Evolutionary conservation across 2,888 invertebrate species (phyloP).

Genomic region (Campoplex nolae): DNA sequence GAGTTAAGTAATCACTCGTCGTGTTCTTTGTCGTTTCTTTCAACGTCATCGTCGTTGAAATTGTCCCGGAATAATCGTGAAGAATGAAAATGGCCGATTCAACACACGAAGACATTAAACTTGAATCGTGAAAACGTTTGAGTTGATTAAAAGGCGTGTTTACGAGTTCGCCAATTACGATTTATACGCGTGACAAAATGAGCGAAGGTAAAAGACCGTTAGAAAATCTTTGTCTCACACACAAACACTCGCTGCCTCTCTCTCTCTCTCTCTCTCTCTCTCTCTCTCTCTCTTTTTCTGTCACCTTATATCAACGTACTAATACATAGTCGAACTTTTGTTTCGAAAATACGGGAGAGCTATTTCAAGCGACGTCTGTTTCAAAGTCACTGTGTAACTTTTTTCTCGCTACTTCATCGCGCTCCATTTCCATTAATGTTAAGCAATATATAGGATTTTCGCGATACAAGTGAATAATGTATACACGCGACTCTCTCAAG

Average conservation of each 20-base stretch:
- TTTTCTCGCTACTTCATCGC: not conserved
- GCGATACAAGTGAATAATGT: conserved; percentile 20
- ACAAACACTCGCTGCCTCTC: not conserved
- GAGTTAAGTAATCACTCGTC: conserved; percentile 34
- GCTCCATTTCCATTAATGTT: conserved; percentile 1
- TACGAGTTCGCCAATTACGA: conserved; percentile 57
- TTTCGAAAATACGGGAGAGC: conserved; percentile 10
- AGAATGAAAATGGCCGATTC: conserved; percentile 24
- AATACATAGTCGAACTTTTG: not conserved
- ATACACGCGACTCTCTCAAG: conserved; percentile 14
- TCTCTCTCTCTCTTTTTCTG: not conserved
- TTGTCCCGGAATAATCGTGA: not conserved
- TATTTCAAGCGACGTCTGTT: not conserved
- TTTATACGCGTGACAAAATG: conserved; percentile 12
- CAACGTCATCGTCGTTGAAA: not conserved
- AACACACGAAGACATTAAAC: conserved; percentile 50
- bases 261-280: not conserved
- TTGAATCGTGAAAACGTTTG: conserved; percentile 21
- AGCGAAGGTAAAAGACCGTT: conserved; percentile 29
- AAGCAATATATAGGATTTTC: not conserved
- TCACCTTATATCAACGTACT: not conserved
- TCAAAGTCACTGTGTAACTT: not conserved
- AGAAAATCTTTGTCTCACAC: not conserved
- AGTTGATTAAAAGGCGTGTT: conserved; percentile 45
- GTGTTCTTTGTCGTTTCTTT: not conserved